Evolutionary conservation across 2,888 invertebrate species (phyloP).

Genomic region (Caenorhabditis imperialis): DNA sequence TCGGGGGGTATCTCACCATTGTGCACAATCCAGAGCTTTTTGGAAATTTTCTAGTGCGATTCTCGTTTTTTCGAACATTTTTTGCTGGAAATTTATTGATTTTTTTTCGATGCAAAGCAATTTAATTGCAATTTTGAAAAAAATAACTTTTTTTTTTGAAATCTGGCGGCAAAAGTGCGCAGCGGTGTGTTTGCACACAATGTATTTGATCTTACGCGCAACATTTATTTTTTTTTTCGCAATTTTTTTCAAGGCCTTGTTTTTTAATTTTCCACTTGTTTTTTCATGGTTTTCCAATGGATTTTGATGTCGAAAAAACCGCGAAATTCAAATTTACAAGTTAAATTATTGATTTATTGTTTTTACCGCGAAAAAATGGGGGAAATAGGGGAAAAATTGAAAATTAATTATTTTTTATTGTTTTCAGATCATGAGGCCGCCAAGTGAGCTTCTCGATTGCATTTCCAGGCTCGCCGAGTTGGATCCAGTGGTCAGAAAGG

Average conservation of each 20-base stretch:
- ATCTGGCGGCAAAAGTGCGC: too few species aligned
- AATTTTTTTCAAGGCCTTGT: background rate
- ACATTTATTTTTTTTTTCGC: constrained; percentile 1
- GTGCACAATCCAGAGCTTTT: constrained; percentile 21
- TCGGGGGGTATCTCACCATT: constrained; percentile 22
- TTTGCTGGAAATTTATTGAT: too few species aligned
- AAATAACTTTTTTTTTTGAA: too few species aligned
- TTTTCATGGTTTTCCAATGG: background rate
- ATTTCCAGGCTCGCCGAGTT: constrained; percentile 64
- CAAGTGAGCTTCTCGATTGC: constrained; percentile 57
- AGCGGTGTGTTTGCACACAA: background rate
- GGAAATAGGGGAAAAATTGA: too few species aligned
- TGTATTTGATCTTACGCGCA: background rate
- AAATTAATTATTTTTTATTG: too few species aligned
- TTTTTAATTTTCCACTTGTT: background rate
- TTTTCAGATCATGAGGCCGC: constrained; percentile 62
- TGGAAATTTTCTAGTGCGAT: constrained; percentile 32
- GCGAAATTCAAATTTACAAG: background rate
- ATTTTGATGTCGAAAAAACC: background rate
- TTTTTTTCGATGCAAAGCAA: too few species aligned
- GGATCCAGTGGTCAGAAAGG: constrained; percentile 47
- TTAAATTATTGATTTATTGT: constrained; percentile 9
- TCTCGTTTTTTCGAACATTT: constrained; percentile 31
- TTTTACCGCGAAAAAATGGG: too few species aligned
- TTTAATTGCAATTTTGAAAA: too few species aligned